These are phyloP conservation scores for Dendrolimus pini DNA, from an alignment of 2,888 invertebrate genomes.

Conservation along the genomic window DNA sequence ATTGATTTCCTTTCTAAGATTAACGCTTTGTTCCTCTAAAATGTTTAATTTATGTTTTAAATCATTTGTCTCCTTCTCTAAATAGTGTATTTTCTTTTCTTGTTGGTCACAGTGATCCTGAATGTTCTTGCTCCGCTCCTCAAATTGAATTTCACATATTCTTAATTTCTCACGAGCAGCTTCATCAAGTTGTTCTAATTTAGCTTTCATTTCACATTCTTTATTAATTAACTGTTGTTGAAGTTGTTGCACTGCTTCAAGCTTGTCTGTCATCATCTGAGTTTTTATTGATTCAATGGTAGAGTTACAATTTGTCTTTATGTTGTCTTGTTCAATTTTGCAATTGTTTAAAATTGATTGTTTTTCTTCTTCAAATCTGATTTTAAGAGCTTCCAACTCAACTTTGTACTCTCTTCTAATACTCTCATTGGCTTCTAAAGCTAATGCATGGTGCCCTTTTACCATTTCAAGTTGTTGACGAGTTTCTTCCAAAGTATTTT, in stretches of 20 bases:
- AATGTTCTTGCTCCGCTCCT: constrained; percentile 52
- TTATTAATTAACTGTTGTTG: constrained; percentile 45
- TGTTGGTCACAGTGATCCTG: constrained; percentile 55
- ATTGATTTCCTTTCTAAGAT: constrained; percentile 43
- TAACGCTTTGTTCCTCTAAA: constrained; percentile 43
- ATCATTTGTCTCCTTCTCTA: constrained; percentile 52
- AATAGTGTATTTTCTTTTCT: constrained; percentile 40
- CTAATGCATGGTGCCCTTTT: constrained; percentile 67
- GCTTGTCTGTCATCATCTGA: constrained; percentile 51
- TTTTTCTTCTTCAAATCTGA: constrained; percentile 66
- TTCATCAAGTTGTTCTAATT: constrained; percentile 65
- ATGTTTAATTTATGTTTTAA: constrained; percentile 41
- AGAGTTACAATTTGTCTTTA: constrained; percentile 48
- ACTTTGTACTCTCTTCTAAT: constrained; percentile 66
- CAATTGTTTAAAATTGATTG: constrained; percentile 46
- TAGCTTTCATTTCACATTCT: constrained; percentile 62
- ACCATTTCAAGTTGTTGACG: constrained; percentile 66
- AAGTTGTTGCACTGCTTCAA: constrained; percentile 47
- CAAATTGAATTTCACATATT: constrained; percentile 68
- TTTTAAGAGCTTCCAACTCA: constrained; percentile 59
- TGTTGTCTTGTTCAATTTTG: constrained; percentile 51
- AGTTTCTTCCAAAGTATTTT: constrained; percentile 54
- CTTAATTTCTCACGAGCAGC: constrained; percentile 58
- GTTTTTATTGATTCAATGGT: constrained; percentile 47
- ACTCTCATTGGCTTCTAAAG: constrained; percentile 69